Evolutionary conservation across 1,140 invertebrate genomes (phyloP), one percentile per base, ranked within the genome.

Genomic region (Hetaerina americana): DNA sequence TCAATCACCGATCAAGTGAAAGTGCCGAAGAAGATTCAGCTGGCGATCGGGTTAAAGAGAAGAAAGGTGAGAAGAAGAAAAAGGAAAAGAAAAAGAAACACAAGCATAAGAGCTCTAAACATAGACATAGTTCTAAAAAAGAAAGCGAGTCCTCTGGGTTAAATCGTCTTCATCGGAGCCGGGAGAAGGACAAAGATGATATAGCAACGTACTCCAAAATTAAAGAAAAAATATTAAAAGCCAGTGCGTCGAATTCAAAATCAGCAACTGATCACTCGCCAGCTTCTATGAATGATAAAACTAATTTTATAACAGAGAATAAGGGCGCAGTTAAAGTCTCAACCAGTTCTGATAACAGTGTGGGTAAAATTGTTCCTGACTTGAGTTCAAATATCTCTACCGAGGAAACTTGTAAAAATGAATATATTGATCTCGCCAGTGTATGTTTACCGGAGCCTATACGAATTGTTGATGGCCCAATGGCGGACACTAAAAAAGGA

Each of bases 41-140:
- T 73, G 66, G 66, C 25, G 57, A 70, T 25, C 71, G 25, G 72
- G 40, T 27, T 77, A 81, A 77, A 73, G 75, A 75, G 26, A 85
- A 80, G 75, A 87, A 84, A 75, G 81, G 82, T 70, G 86, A 86
- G 75, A 87, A 85, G 75, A 85, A 83, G 70, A 85, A 83, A 78
- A 85, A 85, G 73, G 84, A 85, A 75, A 78, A 83, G 72, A 78
- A 79, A n/a, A 80, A 80, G 71, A 76, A 77, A 66, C 75, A 77
- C 66, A 80, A 78, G 72, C 74, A 72, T 74, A 76, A 73, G 73
- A 71, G 74, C 29, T 72, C 76, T 72, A 75, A 74, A 70, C 70
- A 76, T 10, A 57, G 40, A 10, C 40, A 57, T 12, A 57, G 40
- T n/a, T 57, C 40, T n/a, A 57, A 57, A n/a, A 57, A 57, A n/a